Base-by-base conservation (phyloP, 2,888 invertebrate genomes). In the Troides oblongomaculatus region DNA sequence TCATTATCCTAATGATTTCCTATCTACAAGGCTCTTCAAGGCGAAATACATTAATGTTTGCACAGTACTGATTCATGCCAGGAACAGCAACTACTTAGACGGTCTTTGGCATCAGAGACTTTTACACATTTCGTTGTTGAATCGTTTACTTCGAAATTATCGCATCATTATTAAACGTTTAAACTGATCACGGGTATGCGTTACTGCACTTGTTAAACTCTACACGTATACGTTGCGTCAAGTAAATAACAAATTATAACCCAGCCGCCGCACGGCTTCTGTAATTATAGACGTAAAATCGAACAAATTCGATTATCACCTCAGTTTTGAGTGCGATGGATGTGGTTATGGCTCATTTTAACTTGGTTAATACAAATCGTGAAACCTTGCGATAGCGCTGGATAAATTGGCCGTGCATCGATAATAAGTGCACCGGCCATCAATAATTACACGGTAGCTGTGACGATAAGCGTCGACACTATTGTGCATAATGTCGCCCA, bases 401-500 rank as follows among this genome's bases (percentile, higher is more conserved):
- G 75, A 80, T 82, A 79, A 85, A 81, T 79, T 83, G 80, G 83
- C 75, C 78, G 78, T 78, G 80, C 78, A 83, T 84, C 83, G 81
- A 82, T 87, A 87, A 84, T 84, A 83, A 81, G 83, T 78, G 79
- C 72, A 79, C 76, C 74, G 78, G 78, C 77, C 76, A 82, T 82
- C 85, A 82, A 86, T 90, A 91, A 91, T 90, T 90, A 83, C 77
- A 88, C 82, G 82, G 86, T 85, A 85, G 86, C 81, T 65, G 79
- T 76, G 81, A 80, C 79, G 89, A 87, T 87, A 89, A 87, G 80
- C 81, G 83, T 81, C 85, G 80, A 81, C 84, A 86, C 90, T 86
- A 89, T 88, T 87, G 87, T 89, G 85, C 85, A 84, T 90, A 90
- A 90, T 90, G 83, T 86, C 83, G 83, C 81, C 80, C 86, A 81